Conservation (phyloP, 2,797 vertebrate genomes). For the Notolabrus celidotus region DNA sequence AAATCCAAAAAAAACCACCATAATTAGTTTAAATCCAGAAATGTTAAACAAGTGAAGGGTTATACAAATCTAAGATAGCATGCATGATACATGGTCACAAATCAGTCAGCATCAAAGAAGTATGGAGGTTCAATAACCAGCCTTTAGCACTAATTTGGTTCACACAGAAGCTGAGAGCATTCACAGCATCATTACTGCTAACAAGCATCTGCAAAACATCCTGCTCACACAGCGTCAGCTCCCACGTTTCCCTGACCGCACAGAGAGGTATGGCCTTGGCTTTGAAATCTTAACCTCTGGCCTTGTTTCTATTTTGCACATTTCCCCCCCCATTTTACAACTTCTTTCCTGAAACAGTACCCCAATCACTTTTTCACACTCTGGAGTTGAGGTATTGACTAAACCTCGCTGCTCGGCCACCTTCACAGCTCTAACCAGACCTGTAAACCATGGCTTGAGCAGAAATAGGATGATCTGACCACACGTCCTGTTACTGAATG, state of each 20-base stretch:
- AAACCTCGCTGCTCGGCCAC: constrained; percentile 45
- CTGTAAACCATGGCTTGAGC: constrained; percentile 56
- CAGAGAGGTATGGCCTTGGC: constrained; percentile 31
- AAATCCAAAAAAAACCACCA: too few relatives aligned
- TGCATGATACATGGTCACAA: background rate
- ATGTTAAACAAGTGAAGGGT: too few relatives aligned
- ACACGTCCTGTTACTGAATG: constrained; percentile 48
- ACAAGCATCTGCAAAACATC: constrained; percentile 58
- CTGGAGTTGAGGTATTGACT: constrained; percentile 17
- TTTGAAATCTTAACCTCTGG: constrained; percentile 22
- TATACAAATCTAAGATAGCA: background rate
- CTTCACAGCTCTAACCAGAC: constrained; percentile 63
- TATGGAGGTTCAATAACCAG: background rate
- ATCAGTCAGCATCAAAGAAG: background rate
- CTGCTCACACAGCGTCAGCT: constrained; percentile 18
- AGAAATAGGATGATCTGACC: constrained; percentile 55
- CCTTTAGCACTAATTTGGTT: constrained; percentile 15
- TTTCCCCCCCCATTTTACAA: constrained; percentile 3
- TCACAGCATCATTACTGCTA: constrained; percentile 47
- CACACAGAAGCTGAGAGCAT: constrained; percentile 35
- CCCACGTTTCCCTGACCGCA: constrained; percentile 52
- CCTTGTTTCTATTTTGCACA: constrained; percentile 30
- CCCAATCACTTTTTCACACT: constrained; percentile 19
- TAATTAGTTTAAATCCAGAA: too few relatives aligned
- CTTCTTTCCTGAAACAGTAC: constrained; percentile 21